Evolutionary conservation across 2,113 vertebrate genomes (phyloP).

Genomic region (Gorsachius goisagi): DNA sequence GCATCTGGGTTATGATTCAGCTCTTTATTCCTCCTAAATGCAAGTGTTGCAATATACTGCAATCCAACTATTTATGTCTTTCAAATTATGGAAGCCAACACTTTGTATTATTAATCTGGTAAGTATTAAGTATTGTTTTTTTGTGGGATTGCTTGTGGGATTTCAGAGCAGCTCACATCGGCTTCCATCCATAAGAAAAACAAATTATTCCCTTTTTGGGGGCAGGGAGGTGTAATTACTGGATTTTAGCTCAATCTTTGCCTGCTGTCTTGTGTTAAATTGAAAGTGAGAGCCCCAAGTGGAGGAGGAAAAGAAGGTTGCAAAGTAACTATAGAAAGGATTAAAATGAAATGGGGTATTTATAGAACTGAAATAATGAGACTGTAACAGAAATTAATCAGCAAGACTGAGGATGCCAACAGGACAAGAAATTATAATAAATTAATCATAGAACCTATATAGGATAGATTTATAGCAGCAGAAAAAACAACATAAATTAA

Average conservation of each 20-base stretch:
- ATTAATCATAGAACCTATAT: neutral
- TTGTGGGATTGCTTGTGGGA: neutral
- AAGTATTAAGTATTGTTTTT: neutral
- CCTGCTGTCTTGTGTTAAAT: slow-evolving; percentile 4
- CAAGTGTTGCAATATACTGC: neutral
- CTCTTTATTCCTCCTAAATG: neutral
- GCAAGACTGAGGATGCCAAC: neutral
- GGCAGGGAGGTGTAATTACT: slow-evolving; percentile 35
- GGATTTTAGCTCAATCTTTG: slow-evolving; percentile 19
- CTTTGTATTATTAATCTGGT: slow-evolving; percentile 24
- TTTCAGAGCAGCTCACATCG: slow-evolving; percentile 37
- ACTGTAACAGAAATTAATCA: slow-evolving; percentile 27
- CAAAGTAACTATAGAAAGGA: neutral
- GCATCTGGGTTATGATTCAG: neutral
- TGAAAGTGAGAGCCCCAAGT: slow-evolving; percentile 36
- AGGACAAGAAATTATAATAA: neutral
- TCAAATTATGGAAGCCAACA: neutral
- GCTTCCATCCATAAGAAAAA: slow-evolving; percentile 25
- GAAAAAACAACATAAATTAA: neutral
- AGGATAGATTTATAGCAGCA: neutral
- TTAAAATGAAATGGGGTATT: neutral
- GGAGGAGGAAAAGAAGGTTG: neutral
- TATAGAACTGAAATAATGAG: slow-evolving; percentile 30
- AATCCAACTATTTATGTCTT: neutral
- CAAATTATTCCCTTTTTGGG: neutral